phyloP scores from a whole-genome alignment of 1,140 invertebrate genomes.

The Bradysia coprophila region DNA sequence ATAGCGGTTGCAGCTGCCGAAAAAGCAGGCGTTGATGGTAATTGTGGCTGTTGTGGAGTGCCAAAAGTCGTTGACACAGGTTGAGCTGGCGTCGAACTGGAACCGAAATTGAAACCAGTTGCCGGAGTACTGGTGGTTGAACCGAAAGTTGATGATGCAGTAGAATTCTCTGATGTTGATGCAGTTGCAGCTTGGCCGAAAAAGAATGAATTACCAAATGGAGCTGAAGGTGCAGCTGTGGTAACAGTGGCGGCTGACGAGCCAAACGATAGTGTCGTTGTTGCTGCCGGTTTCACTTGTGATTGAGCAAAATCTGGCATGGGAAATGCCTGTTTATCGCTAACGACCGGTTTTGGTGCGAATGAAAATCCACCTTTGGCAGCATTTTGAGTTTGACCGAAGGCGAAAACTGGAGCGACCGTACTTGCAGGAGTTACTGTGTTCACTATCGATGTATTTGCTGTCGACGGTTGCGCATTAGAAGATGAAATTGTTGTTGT shows the following conservation, averaged over 20 bases:
- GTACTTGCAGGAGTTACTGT: background rate
- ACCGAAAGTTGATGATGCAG: background rate
- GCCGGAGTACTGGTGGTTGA: background rate
- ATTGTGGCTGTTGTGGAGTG: background rate
- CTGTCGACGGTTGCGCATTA: background rate
- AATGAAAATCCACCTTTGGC: slow-evolving; percentile 1
- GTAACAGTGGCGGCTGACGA: background rate
- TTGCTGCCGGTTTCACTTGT: background rate
- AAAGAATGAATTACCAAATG: too few species aligned
- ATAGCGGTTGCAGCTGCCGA: background rate
- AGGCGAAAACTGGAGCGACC: slow-evolving; percentile 1
- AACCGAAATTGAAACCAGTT: background rate
- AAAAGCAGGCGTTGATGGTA: background rate
- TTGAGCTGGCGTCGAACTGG: background rate
- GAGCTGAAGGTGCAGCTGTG: background rate
- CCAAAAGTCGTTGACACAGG: background rate
- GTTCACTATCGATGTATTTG: background rate
- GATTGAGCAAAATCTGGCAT: background rate
- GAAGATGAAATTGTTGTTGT: background rate
- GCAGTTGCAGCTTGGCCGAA: background rate
- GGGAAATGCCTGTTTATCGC: background rate
- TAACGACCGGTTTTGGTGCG: background rate
- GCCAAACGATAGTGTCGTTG: slow-evolving; percentile 1
- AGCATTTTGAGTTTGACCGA: slow-evolving; percentile 4
- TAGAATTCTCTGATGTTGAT: background rate